Evolutionary conservation across 2,888 invertebrate species (phyloP).

Genomic region (Clunio marinus): DNA sequence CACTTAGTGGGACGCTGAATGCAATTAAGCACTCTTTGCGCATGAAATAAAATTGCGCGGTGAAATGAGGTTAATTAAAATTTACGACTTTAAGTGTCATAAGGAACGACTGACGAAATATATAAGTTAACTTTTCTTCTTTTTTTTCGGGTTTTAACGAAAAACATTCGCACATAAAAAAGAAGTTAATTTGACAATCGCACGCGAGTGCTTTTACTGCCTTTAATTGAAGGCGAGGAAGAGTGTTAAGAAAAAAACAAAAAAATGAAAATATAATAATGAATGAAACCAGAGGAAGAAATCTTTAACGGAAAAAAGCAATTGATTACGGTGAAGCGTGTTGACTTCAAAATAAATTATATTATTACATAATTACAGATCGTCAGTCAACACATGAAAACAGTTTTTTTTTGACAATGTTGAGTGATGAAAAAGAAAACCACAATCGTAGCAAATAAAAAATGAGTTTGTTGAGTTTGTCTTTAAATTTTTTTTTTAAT

Average conservation of each 20-base stretch:
- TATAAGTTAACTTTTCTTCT: too few relatives aligned
- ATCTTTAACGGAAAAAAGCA: conserved; percentile 8
- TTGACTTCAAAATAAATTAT: not conserved
- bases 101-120: too few relatives aligned
- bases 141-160: too few relatives aligned
- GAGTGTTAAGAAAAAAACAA: not conserved
- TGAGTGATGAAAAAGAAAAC: too few relatives aligned
- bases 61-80: conserved; percentile 7
- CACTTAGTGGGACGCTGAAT: not conserved
- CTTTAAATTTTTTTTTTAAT: not conserved
- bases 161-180: not conserved
- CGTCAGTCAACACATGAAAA: too few relatives aligned
- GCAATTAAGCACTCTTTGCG: not conserved
- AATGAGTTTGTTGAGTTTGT: too few relatives aligned
- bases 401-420: too few relatives aligned
- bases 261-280: too few relatives aligned
- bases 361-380: conserved; percentile 6
- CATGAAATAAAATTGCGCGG: not conserved
- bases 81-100: not conserved
- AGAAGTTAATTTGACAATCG: not conserved
- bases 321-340: conserved; percentile 4
- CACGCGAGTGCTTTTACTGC: not conserved
- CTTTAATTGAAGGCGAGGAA: not conserved
- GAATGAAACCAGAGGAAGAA: not conserved
- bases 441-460: too few relatives aligned